Conservation (phyloP, 2,797 vertebrate genomes). For the Lemur catta region DNA sequence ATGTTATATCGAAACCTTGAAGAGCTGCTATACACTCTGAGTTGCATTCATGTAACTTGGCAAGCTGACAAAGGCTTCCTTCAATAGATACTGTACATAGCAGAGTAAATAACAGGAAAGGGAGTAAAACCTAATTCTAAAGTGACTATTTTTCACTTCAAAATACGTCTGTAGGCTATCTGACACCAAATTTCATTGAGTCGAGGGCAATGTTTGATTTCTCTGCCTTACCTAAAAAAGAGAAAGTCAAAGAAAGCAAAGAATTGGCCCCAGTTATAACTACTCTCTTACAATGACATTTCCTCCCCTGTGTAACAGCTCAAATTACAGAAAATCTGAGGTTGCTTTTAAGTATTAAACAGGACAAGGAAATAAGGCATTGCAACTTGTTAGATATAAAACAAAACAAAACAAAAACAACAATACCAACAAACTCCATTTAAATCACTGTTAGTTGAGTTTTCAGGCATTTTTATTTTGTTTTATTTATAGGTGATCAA, state of each 20-base stretch:
- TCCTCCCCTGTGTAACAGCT: constrained; percentile 1
- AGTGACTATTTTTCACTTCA: neutral
- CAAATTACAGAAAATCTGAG: constrained; percentile 8
- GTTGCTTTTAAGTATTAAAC: neutral
- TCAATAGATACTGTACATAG: neutral
- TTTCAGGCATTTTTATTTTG: neutral
- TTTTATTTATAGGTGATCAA: neutral
- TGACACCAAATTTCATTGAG: constrained; percentile 6
- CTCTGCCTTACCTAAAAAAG: neutral
- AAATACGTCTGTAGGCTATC: neutral
- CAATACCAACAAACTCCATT: neutral
- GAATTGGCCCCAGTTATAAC: neutral
- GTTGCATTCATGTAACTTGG: neutral
- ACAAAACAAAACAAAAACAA: neutral
- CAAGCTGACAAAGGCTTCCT: neutral
- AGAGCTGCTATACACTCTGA: neutral
- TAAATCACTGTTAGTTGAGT: neutral
- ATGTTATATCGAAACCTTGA: neutral
- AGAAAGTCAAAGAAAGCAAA: neutral
- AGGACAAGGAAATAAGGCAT: neutral
- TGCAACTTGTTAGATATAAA: neutral
- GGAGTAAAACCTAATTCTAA: neutral
- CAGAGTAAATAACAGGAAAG: neutral
- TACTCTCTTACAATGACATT: neutral
- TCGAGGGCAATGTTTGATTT: neutral